Conservation (phyloP, 2,797 vertebrate genomes). For the Microchirus variegatus region DNA sequence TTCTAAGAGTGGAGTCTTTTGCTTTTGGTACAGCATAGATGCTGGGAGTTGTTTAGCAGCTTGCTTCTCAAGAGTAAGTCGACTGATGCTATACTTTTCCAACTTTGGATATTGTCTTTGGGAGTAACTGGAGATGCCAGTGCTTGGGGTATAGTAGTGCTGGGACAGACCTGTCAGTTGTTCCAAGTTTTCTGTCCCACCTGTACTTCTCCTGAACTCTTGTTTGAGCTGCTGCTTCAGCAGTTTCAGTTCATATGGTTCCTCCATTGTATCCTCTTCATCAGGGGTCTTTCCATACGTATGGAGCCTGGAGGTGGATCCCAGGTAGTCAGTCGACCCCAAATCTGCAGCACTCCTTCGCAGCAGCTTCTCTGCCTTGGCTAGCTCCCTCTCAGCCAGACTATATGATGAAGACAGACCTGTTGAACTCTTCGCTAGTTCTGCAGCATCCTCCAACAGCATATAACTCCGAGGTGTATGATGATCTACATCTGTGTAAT, state of each 20-base stretch:
- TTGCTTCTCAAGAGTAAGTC: constrained; percentile 97
- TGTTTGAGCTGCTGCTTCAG: constrained; percentile 98
- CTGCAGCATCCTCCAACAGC: constrained; percentile 94
- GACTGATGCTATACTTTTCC: constrained; percentile 97
- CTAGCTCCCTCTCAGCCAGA: constrained; percentile 93
- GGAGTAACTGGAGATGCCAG: constrained; percentile 78
- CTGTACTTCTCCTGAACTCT: constrained; percentile 94
- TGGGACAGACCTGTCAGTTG: constrained; percentile 92
- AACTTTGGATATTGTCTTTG: constrained; percentile 94
- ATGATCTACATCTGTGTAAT: constrained; percentile 94
- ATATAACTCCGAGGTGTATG: constrained; percentile 91
- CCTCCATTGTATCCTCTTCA: constrained; percentile 97
- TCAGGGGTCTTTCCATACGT: constrained; percentile 90
- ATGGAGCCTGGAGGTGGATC: constrained; percentile 91
- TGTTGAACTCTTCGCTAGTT: constrained; percentile 91
- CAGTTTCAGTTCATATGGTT: constrained; percentile 97
- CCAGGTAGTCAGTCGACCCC: constrained; percentile 90
- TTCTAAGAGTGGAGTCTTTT: constrained; percentile 91
- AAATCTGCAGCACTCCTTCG: constrained; percentile 88
- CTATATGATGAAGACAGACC: constrained; percentile 90
- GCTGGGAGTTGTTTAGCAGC: constrained; percentile 96
- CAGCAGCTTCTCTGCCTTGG: constrained; percentile 93
- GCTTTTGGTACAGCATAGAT: constrained; percentile 96
- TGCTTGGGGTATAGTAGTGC: constrained; percentile 90
- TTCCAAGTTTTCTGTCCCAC: constrained; percentile 88